A percentile compares a stretch with the other conserved stretches of the same genome.
Evolutionary conservation across 2,888 invertebrate genomes (phyloP).

Genomic region (Meiosimyza platycephala): DNA sequence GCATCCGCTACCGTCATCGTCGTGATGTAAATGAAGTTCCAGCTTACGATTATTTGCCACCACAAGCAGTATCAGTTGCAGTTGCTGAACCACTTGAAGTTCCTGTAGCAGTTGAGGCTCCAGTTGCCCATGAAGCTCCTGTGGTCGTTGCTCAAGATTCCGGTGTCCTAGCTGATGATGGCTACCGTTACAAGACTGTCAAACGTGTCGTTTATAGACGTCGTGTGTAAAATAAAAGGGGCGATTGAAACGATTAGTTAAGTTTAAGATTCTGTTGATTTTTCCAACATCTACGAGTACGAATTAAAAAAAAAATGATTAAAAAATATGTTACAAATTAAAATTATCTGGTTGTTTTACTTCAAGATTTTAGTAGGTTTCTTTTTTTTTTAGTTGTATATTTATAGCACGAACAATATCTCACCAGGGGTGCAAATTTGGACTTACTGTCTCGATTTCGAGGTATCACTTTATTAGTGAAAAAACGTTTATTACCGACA

Average conservation of each 20-base stretch:
- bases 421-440: too few species aligned
- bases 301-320: slow-evolving; percentile 24
- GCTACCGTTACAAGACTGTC: slow-evolving; percentile 64
- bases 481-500: too few species aligned
- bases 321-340: slow-evolving; percentile 15
- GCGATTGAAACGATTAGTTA: slow-evolving; percentile 14
- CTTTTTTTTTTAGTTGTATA: too few species aligned
- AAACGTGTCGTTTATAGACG: slow-evolving; percentile 51
- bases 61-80: slow-evolving; percentile 36
- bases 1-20: slow-evolving; percentile 47
- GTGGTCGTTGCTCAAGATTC: slow-evolving; percentile 36
- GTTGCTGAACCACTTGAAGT: slow-evolving; percentile 36
- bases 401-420: too few species aligned
- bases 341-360: too few species aligned
- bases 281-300: slow-evolving; percentile 26
- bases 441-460: too few species aligned
- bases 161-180: slow-evolving; percentile 55
- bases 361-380: too few species aligned
- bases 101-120: slow-evolving; percentile 32
- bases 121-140: slow-evolving; percentile 33
- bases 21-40: slow-evolving; percentile 44
- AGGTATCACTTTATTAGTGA: too few species aligned
- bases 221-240: slow-evolving; percentile 35
- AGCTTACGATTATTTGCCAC: slow-evolving; percentile 40
- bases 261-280: slow-evolving; percentile 21